These are phyloP conservation scores for Cheilosia soror DNA, from an alignment of 2,888 invertebrate genomes.

Conservation along the genomic window DNA sequence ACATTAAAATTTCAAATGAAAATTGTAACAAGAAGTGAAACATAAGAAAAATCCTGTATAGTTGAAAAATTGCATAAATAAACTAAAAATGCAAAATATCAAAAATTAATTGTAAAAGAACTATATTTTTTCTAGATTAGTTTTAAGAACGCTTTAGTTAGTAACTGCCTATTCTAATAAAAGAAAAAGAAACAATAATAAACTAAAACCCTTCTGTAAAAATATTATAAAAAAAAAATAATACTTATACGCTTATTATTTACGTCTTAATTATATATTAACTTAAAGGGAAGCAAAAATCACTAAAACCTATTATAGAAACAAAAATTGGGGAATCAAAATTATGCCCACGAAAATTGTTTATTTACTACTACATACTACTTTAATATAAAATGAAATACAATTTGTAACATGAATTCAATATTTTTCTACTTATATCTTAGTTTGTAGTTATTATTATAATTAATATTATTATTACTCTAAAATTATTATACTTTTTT, in stretches of 20 bases:
- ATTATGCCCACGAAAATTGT: constrained; percentile 6
- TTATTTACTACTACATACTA: constrained; percentile 38
- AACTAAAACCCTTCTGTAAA: constrained; percentile 29
- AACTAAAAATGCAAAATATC: constrained; percentile 33
- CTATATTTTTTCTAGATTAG: constrained; percentile 1
- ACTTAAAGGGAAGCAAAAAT: constrained; percentile 24
- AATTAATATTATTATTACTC: constrained; percentile 34
- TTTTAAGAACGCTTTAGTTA: background rate
- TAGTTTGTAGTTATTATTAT: constrained; percentile 39
- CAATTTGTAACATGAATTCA: constrained; percentile 44
- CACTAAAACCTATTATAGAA: constrained; percentile 21
- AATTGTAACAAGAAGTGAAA: constrained; percentile 16
- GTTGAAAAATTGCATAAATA: constrained; percentile 51
- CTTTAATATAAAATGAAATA: constrained; percentile 2
- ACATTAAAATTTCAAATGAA: constrained; percentile 22
- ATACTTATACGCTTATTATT: constrained; percentile 72
- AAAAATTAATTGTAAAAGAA: constrained; percentile 19
- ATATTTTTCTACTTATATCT: constrained; percentile 62
- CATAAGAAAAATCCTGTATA: constrained; percentile 36
- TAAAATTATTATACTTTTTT: constrained; percentile 36
- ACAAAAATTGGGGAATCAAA: background rate
- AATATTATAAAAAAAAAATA: constrained; percentile 41
- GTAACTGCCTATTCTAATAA: constrained; percentile 1
- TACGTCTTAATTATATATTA: constrained; percentile 64
- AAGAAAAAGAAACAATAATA: constrained; percentile 3